Conservation (phyloP, 2,113 vertebrate species). For the Ovibos moschatus region DNA sequence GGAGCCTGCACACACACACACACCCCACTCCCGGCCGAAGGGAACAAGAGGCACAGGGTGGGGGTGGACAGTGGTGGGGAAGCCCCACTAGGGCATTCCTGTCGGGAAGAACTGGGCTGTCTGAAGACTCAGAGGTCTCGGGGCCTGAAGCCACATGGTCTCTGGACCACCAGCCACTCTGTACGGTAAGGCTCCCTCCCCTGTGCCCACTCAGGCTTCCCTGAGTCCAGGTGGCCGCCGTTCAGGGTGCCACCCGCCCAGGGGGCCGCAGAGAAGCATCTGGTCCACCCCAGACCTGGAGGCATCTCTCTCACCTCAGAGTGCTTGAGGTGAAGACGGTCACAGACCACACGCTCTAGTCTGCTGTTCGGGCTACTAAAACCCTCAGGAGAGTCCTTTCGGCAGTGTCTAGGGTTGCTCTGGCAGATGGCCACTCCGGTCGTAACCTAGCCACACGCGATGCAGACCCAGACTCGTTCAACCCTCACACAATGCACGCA, state of each 20-base stretch:
- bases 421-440: accelerated
- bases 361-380: not conserved
- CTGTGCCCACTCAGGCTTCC: not conserved
- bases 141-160: not conserved
- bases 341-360: not conserved
- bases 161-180: not conserved
- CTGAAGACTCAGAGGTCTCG: not conserved
- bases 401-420: not conserved
- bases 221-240: accelerated
- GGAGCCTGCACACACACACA: not conserved
- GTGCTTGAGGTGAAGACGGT: not conserved
- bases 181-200: not conserved
- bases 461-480: not conserved
- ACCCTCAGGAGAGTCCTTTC: not conserved
- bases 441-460: not conserved
- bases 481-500: not conserved
- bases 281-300: not conserved
- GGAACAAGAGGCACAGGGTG: not conserved
- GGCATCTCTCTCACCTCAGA: not conserved
- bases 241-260: not conserved
- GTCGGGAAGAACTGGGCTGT: not conserved
- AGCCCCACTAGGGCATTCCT: not conserved
- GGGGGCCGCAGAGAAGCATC: not conserved
- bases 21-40: not conserved
- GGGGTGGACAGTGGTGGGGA: not conserved